These are phyloP conservation scores for Xenus cinereus DNA, from an alignment of 2,113 vertebrate genomes.

Conservation along the genomic window DNA sequence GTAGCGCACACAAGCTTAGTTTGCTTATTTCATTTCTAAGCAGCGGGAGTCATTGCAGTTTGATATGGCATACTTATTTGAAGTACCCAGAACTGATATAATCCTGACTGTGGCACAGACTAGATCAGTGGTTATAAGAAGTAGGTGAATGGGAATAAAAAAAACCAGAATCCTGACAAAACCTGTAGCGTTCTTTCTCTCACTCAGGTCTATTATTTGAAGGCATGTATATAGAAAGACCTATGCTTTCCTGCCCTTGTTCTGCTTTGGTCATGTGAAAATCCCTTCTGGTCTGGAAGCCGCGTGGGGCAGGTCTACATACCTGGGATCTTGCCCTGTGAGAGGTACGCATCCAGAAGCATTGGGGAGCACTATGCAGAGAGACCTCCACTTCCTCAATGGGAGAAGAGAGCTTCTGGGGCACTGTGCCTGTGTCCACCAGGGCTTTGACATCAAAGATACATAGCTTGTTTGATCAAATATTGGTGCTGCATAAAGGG, in stretches of 20 bases:
- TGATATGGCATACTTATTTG: neutral
- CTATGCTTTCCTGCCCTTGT: neutral
- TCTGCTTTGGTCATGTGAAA: neutral
- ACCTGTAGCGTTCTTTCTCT: neutral
- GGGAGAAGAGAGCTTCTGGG: neutral
- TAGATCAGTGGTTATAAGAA: neutral
- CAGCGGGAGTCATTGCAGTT: neutral
- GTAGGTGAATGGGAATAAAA: neutral
- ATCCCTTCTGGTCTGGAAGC: neutral
- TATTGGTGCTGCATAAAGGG: neutral
- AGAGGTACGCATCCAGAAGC: neutral
- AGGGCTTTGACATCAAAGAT: neutral
- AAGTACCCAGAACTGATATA: neutral
- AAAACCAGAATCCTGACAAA: neutral
- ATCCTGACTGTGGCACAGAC: neutral
- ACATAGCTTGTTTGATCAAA: neutral
- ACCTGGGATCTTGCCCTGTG: neutral
- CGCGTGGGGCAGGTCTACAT: accelerated
- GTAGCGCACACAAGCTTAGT: neutral
- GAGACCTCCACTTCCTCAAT: neutral
- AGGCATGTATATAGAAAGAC: neutral
- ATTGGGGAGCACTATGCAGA: accelerated
- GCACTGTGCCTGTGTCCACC: neutral
- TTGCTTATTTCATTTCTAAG: neutral
- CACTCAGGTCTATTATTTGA: neutral